phyloP scores from a whole-genome alignment of 2,888 invertebrate species.

The Trachelus stipa region DNA sequence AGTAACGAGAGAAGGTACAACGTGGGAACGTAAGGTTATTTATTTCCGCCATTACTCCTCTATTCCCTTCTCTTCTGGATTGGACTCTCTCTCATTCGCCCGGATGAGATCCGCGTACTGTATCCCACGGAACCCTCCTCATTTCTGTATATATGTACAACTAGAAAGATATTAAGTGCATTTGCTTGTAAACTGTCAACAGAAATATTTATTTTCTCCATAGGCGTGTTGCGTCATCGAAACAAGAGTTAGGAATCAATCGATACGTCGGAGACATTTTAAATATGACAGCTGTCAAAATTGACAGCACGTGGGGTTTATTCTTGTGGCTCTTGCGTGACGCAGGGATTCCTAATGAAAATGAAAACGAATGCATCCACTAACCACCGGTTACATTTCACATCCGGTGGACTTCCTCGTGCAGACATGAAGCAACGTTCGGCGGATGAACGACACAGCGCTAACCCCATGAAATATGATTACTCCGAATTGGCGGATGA shows the following conservation, averaged over 20 bases:
- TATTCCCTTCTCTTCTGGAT: neutral
- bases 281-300: neutral
- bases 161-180: neutral
- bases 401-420: neutral
- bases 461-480: slow-evolving; percentile 47
- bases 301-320: neutral
- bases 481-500: slow-evolving; percentile 44
- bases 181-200: neutral
- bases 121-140: neutral
- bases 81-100: neutral
- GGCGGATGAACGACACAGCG: slow-evolving; percentile 42
- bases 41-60: neutral
- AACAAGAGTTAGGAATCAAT: neutral
- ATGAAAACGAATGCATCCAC: neutral
- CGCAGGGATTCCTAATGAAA: neutral
- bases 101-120: neutral
- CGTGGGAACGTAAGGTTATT: neutral
- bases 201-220: neutral
- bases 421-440: slow-evolving; percentile 15
- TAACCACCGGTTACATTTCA: neutral
- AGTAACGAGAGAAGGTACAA: neutral
- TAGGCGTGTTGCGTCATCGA: neutral
- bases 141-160: neutral
- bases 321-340: neutral
- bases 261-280: neutral